Conservation (phyloP, 2,797 vertebrate species). For the Nannoperca australis region DNA sequence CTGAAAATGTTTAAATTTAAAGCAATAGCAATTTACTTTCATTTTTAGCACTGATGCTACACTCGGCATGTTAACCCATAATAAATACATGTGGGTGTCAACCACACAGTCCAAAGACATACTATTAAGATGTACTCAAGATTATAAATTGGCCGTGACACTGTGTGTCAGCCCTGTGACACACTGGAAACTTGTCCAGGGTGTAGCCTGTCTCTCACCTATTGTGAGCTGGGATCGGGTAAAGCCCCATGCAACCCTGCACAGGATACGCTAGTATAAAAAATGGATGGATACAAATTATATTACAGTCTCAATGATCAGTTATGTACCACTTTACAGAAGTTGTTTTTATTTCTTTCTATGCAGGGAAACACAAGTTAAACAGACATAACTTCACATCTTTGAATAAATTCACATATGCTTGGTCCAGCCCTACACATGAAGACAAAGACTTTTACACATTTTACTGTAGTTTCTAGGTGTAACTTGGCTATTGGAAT, state of each 20-base stretch:
- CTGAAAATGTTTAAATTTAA: neutral
- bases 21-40: too few relatives aligned
- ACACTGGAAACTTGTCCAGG: neutral
- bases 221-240: slow-evolving; percentile 1
- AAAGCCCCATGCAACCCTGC: neutral
- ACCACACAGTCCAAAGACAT: neutral
- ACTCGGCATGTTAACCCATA: too few relatives aligned
- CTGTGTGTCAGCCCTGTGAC: slow-evolving; percentile 3
- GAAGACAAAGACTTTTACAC: neutral
- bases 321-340: neutral
- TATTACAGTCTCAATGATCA: neutral
- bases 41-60: too few relatives aligned
- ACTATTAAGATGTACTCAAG: neutral
- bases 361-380: neutral
- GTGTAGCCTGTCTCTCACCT: neutral
- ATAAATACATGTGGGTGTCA: neutral
- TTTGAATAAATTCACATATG: neutral
- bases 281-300: slow-evolving; percentile 15
- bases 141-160: neutral
- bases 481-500: neutral
- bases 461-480: neutral
- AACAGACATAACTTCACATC: neutral
- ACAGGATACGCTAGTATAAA: neutral
- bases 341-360: neutral
- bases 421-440: neutral